Percentiles rank a stretch among this genome's conserved stretches.
These are phyloP conservation scores for Cinclus cinclus DNA, from an alignment of 2,113 vertebrate species.

Conservation along the genomic window DNA sequence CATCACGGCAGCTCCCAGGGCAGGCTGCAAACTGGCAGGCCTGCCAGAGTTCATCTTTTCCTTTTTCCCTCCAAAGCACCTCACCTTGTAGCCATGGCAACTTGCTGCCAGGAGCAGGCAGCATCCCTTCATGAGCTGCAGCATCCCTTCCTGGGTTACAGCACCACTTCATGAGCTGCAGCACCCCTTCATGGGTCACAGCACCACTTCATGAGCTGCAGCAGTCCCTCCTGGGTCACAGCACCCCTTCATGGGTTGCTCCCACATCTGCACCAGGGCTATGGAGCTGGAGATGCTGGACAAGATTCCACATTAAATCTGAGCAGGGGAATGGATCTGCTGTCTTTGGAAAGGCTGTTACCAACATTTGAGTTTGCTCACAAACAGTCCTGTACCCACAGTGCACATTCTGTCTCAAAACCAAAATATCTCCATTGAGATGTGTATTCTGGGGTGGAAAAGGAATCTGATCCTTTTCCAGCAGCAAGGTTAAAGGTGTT, in stretches of 20 bases:
- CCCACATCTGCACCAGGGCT: rapidly evolving
- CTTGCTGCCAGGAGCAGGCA: constrained; percentile 45
- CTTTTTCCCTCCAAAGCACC: not conserved
- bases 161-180: not conserved
- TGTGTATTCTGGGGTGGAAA: not conserved
- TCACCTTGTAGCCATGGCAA: constrained; percentile 74
- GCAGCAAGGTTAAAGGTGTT: not conserved
- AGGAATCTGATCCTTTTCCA: not conserved
- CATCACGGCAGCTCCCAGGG: not conserved
- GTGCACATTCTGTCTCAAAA: not conserved
- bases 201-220: not conserved
- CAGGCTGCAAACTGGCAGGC: constrained; percentile 55
- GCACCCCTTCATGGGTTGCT: not conserved
- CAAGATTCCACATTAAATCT: not conserved
- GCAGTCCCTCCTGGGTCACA: not conserved
- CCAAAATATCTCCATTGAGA: not conserved
- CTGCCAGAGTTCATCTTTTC: constrained; percentile 35
- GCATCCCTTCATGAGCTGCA: not conserved
- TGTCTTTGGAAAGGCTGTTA: not conserved
- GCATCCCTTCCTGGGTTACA: not conserved
- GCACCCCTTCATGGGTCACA: not conserved
- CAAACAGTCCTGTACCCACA: not conserved
- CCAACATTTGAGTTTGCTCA: not conserved
- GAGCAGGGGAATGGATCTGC: not conserved
- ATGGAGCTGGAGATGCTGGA: not conserved